A percentile compares a stretch with the other conserved stretches of the same genome.
Conservation (phyloP, 2,113 vertebrate species). For the Thunnus thynnus region DNA sequence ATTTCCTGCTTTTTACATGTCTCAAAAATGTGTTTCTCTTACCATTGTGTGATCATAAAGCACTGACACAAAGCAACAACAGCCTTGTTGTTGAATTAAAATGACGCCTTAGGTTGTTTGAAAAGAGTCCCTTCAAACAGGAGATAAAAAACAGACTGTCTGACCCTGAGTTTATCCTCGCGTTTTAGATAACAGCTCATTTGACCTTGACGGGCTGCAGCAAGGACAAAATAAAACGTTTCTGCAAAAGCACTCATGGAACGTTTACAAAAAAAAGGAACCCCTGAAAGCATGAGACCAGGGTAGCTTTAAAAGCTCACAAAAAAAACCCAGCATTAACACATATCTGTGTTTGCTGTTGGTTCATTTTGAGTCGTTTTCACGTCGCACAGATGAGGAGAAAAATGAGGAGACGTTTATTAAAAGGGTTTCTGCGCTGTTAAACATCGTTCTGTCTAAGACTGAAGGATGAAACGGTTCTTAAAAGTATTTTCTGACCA, state of each 20-base stretch:
- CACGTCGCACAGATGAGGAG: background rate
- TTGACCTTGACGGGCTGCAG: constrained; percentile 69
- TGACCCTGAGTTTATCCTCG: constrained; percentile 71
- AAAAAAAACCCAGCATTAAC: background rate
- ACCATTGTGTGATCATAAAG: background rate
- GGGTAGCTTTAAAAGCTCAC: background rate
- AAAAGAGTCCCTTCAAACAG: constrained; percentile 44
- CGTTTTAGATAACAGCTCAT: constrained; percentile 68
- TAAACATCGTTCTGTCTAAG: background rate
- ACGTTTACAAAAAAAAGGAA: background rate
- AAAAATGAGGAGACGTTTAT: background rate
- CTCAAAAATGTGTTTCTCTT: constrained; percentile 3
- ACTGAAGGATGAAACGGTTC: background rate
- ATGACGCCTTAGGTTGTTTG: constrained; percentile 46
- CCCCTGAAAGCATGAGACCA: background rate
- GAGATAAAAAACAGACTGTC: constrained; percentile 56
- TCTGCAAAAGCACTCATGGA: constrained; percentile 16
- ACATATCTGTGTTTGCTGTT: background rate
- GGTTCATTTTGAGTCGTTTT: constrained; percentile 18
- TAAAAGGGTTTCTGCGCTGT: background rate
- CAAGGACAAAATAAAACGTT: constrained; percentile 68
- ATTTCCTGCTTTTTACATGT: background rate
- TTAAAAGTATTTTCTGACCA: background rate
- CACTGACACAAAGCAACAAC: background rate
- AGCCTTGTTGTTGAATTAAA: constrained; percentile 20